Conservation (phyloP, 2,888 invertebrate genomes). For the Drosophila picticornis region DNA sequence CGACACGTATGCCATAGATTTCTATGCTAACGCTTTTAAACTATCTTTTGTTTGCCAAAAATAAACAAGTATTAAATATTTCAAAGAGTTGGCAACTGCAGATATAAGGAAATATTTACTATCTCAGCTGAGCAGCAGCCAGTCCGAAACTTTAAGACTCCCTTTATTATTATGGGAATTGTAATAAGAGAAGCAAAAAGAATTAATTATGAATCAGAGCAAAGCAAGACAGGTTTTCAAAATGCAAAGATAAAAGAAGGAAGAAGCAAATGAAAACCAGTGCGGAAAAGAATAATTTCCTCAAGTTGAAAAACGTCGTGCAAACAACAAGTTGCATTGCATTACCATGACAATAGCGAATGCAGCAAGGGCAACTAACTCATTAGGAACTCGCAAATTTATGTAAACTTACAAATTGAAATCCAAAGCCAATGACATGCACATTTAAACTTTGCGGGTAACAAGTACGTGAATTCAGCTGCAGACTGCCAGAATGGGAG, state of each 20-base stretch:
- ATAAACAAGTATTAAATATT: conserved; percentile 41
- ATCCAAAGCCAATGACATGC: conserved; percentile 72
- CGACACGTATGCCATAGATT: conserved; percentile 54
- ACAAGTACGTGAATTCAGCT: conserved; percentile 16
- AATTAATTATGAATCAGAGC: conserved; percentile 77
- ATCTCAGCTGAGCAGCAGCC: conserved; percentile 7
- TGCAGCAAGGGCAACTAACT: conserved; percentile 65
- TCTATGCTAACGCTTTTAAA: conserved; percentile 44
- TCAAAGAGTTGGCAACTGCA: conserved; percentile 38
- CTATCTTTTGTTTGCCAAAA: conserved; percentile 48
- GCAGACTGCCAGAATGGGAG: conserved; percentile 23
- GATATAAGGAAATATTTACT: conserved; percentile 30
- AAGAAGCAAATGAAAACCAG: conserved; percentile 25
- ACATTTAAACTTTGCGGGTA: conserved; percentile 59
- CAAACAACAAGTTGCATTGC: conserved; percentile 29
- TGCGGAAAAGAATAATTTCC: conserved; percentile 67
- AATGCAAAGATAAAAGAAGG: conserved; percentile 2
- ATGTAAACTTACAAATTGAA: conserved; percentile 79
- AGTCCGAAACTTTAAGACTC: conserved; percentile 27
- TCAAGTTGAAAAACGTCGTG: conserved; percentile 24
- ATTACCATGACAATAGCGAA: conserved; percentile 69
- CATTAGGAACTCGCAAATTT: conserved; percentile 70
- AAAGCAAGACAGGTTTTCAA: conserved; percentile 27
- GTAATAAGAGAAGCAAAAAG: conserved; percentile 17
- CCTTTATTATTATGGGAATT: conserved; percentile 22